phyloP scores from a whole-genome alignment of 2,113 vertebrate genomes.

The Apteryx mantelli region DNA sequence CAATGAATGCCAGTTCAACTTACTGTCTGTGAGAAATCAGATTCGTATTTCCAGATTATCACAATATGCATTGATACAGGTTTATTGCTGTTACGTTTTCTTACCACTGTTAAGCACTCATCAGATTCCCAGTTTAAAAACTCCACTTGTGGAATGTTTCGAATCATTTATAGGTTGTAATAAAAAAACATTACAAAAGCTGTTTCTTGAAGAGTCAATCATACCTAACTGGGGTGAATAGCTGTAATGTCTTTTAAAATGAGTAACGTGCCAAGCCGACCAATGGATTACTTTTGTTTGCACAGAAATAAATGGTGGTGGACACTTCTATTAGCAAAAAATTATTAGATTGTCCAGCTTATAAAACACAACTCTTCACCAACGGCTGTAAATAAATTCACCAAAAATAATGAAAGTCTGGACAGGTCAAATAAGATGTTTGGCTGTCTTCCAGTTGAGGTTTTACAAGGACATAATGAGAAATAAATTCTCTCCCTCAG shows the following conservation, averaged over 20 bases:
- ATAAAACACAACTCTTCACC: not conserved
- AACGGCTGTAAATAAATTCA: not conserved
- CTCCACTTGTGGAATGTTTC: not conserved
- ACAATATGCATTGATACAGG: not conserved
- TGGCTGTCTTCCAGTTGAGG: not conserved
- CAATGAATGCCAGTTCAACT: not conserved
- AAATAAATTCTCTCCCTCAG: not conserved
- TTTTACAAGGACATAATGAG: not conserved
- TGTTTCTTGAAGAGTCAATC: not conserved
- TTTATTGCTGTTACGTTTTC: not conserved
- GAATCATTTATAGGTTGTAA: not conserved
- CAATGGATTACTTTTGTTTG: not conserved
- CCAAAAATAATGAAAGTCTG: not conserved
- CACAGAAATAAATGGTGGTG: not conserved
- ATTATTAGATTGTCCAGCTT: not conserved
- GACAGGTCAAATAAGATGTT: not conserved
- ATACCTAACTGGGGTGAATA: not conserved
- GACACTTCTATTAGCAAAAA: not conserved
- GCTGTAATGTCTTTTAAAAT: not conserved
- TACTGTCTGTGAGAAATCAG: not conserved
- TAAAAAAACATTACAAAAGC: not conserved
- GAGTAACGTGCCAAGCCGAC: not conserved
- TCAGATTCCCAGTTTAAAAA: accelerated
- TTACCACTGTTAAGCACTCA: not conserved
- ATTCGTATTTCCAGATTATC: not conserved